Evolutionary conservation across 2,113 vertebrate genomes (phyloP).

Genomic region (Ptilonorhynchus violaceus): DNA sequence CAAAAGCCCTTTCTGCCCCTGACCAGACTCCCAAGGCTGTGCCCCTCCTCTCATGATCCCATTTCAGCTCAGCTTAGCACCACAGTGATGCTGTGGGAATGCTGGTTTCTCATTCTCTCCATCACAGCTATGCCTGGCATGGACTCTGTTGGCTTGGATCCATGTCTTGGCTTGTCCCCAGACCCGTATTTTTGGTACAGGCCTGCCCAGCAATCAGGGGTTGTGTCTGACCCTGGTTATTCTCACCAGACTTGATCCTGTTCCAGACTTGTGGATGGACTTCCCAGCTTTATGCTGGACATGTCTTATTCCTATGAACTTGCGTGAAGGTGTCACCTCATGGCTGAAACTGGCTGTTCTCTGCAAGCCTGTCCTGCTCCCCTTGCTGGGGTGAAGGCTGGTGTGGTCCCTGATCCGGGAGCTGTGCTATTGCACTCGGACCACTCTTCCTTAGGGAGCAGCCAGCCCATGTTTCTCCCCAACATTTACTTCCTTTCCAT

Average conservation of each 20-base stretch:
- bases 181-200: neutral
- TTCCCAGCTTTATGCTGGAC: neutral
- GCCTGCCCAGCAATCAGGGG: neutral
- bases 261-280: neutral
- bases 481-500: neutral
- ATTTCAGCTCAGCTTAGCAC: fast-evolving
- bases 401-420: fast-evolving
- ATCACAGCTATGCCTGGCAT: neutral
- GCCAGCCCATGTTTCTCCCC: fast-evolving
- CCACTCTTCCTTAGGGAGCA: neutral
- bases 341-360: neutral
- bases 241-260: neutral
- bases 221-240: neutral
- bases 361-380: neutral
- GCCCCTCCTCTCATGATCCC: fast-evolving
- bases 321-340: neutral
- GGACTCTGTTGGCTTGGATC: neutral
- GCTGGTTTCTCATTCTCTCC: neutral
- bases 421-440: fast-evolving
- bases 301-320: neutral
- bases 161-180: neutral
- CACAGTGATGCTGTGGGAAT: fast-evolving
- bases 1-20: neutral
- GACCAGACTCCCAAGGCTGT: fast-evolving
- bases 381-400: neutral